Conservation (phyloP, 2,888 invertebrate genomes). For the Oscheius sp. region DNA sequence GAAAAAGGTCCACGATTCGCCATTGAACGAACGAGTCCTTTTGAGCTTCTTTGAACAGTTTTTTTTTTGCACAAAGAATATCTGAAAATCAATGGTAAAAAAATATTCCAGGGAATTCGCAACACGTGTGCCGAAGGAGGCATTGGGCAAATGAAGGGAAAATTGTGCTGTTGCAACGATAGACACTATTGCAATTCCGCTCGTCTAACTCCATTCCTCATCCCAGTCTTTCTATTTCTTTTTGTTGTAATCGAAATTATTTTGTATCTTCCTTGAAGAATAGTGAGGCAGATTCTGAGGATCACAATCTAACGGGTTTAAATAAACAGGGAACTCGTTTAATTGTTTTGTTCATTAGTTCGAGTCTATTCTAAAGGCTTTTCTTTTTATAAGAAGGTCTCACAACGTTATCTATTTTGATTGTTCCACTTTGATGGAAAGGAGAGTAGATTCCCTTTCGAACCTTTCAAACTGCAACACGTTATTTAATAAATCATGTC, state of each 20-base stretch:
- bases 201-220: slow-evolving; percentile 2
- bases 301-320: slow-evolving; percentile 3
- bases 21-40: not conserved
- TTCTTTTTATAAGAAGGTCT: too few species aligned
- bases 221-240: slow-evolving; percentile 19
- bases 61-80: not conserved
- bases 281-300: too few species aligned
- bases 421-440: too few species aligned
- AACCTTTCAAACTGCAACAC: too few species aligned
- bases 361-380: too few species aligned
- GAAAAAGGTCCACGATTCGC: too few species aligned
- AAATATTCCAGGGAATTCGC: slow-evolving; percentile 49
- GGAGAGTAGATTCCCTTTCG: too few species aligned
- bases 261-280: not conserved
- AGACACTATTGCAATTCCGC: slow-evolving; percentile 24
- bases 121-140: slow-evolving; percentile 53
- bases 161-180: slow-evolving; percentile 58
- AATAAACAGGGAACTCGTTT: not conserved
- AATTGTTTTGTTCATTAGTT: too few species aligned
- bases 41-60: not conserved
- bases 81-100: not conserved
- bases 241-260: slow-evolving; percentile 8
- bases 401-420: too few species aligned
- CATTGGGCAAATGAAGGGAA: slow-evolving; percentile 55
- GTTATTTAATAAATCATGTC: too few species aligned